A percentile compares a stretch with the other conserved stretches of the same genome.
Conservation (phyloP, 2,888 invertebrate species). For the Ceraclea dissimilis region DNA sequence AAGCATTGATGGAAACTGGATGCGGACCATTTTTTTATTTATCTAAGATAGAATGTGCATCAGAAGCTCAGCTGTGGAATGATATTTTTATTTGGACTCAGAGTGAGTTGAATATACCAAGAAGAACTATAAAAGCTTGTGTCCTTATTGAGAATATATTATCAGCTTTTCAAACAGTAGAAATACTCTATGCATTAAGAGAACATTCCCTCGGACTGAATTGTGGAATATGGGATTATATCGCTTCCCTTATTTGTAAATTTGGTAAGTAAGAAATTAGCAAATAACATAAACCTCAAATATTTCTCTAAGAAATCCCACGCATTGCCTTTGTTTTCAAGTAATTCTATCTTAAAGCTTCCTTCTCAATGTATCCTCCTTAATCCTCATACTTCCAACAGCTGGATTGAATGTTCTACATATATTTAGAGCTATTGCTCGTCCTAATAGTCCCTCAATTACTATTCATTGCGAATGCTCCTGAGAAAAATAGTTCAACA, state of each 20-base stretch:
- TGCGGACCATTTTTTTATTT: conserved; percentile 64
- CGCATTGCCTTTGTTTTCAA: too few relatives aligned
- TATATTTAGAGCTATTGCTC: too few relatives aligned
- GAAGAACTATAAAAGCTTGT: conserved; percentile 60
- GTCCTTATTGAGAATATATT: conserved; percentile 65
- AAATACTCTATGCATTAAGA: conserved; percentile 56
- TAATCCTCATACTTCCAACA: too few relatives aligned
- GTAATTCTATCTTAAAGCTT: too few relatives aligned
- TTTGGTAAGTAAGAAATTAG: conserved; percentile 45
- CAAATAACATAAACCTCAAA: too few relatives aligned
- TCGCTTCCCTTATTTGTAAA: conserved; percentile 57
- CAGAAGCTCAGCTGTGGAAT: conserved; percentile 62
- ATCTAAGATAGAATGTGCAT: conserved; percentile 54
- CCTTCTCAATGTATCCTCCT: too few relatives aligned
- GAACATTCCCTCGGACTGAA: conserved; percentile 64
- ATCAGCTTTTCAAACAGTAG: conserved; percentile 60
- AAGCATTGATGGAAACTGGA: conserved; percentile 43
- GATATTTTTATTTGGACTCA: conserved; percentile 60
- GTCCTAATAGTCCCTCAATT: too few relatives aligned
- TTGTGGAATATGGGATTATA: conserved; percentile 71
- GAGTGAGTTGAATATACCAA: conserved; percentile 45
- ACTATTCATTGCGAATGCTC: too few relatives aligned
- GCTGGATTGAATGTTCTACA: too few relatives aligned
- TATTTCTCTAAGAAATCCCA: too few relatives aligned
- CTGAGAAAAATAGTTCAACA: too few relatives aligned